Evolutionary conservation across 2,113 vertebrate genomes (phyloP).

Genomic region (Cephalopholis sonnerati): DNA sequence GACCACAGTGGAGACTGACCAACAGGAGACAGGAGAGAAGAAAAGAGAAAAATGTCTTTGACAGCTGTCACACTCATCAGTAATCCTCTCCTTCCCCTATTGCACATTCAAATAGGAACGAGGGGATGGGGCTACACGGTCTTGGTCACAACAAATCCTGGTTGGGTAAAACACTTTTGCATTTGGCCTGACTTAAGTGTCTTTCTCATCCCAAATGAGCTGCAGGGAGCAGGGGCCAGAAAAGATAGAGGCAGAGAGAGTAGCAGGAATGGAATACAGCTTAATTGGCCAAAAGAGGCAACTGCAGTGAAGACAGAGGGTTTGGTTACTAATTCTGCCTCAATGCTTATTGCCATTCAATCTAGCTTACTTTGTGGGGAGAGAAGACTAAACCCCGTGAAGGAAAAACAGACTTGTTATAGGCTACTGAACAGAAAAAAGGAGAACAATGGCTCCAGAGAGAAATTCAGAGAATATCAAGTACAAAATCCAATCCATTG

Average conservation of each 20-base stretch:
- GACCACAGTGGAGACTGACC: no score
- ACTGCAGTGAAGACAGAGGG: slow-evolving; percentile 50
- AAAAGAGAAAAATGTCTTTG: neutral
- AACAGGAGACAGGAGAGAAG: neutral
- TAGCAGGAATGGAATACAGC: slow-evolving; percentile 6
- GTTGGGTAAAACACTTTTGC: slow-evolving; percentile 60
- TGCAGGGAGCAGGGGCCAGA: slow-evolving; percentile 38
- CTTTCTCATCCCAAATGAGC: slow-evolving; percentile 54
- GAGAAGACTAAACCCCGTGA: slow-evolving; percentile 21
- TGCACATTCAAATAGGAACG: slow-evolving; percentile 22
- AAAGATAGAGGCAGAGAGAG: slow-evolving; percentile 24
- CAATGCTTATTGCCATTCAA: slow-evolving; percentile 54
- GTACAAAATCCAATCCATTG: slow-evolving; percentile 3
- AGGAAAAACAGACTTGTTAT: slow-evolving; percentile 53
- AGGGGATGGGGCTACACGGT: neutral
- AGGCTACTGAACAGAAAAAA: slow-evolving; percentile 46
- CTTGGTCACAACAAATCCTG: slow-evolving; percentile 56
- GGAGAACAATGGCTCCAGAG: slow-evolving; percentile 26
- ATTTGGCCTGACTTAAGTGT: slow-evolving; percentile 64
- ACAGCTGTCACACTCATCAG: slow-evolving; percentile 16
- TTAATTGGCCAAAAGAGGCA: slow-evolving; percentile 60
- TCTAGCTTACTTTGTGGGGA: slow-evolving; percentile 34
- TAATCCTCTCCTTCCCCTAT: slow-evolving; percentile 19
- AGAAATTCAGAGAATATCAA: slow-evolving; percentile 39
- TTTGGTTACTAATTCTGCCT: slow-evolving; percentile 62